Conservation (phyloP, 2,113 vertebrate species). For the Prietella phreatophila region DNA sequence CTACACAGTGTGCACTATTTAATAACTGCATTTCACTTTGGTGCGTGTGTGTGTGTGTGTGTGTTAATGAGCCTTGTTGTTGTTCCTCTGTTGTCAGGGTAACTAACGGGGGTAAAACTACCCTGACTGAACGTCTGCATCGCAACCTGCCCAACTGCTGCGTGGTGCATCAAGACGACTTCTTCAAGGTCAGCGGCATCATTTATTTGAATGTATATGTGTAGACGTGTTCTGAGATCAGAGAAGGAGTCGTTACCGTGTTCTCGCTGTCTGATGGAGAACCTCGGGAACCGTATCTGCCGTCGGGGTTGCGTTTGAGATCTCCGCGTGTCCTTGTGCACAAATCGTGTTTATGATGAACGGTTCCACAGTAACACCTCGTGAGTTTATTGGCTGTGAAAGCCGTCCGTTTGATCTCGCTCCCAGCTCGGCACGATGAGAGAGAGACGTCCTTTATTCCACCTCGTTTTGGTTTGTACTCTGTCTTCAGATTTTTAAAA, state of each 20-base stretch:
- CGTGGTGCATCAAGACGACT: constrained; percentile 92
- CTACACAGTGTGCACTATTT: not conserved
- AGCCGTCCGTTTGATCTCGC: not conserved
- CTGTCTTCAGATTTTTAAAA: too few species aligned
- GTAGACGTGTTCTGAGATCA: not conserved
- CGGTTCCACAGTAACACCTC: not conserved
- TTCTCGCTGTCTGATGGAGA: not conserved
- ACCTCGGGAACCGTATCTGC: not conserved
- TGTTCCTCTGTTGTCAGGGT: constrained; percentile 66
- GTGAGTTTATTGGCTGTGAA: not conserved
- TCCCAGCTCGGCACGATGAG: too few species aligned
- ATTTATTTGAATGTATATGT: not conserved
- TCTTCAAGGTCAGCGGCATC: constrained; percentile 88
- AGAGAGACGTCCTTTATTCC: not conserved
- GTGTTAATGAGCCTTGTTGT: not conserved
- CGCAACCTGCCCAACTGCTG: constrained; percentile 87
- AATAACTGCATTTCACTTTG: not conserved
- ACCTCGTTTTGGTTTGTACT: not conserved
- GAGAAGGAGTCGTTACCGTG: too few species aligned
- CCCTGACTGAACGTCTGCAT: constrained; percentile 79
- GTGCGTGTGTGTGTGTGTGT: not conserved
- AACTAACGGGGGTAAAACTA: constrained; percentile 93
- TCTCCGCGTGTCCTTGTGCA: not conserved
- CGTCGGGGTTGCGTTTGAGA: not conserved
- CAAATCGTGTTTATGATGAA: not conserved